Conservation (phyloP, 2,888 invertebrate genomes). For the Diarsia dahlii region DNA sequence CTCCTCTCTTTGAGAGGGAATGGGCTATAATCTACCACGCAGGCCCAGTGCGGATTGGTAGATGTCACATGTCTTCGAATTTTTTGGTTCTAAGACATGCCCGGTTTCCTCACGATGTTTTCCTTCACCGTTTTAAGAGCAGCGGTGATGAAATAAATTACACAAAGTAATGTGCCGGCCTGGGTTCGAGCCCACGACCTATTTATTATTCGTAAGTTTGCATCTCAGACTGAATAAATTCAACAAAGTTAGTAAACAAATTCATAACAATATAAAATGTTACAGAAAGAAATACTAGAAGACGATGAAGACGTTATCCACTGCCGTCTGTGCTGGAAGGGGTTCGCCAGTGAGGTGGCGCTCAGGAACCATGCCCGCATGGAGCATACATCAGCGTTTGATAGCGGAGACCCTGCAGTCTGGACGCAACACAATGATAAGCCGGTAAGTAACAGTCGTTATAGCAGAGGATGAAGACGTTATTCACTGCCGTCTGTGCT, state of each 20-base stretch:
- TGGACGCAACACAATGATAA: conserved; percentile 69
- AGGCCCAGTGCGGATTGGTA: too few relatives aligned
- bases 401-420: conserved; percentile 68
- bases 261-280: not conserved
- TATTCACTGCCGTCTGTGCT: conserved; percentile 77
- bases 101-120: too few relatives aligned
- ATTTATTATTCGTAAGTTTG: too few relatives aligned
- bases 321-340: conserved; percentile 79
- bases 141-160: too few relatives aligned
- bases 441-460: conserved; percentile 46
- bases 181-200: too few relatives aligned
- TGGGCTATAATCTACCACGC: too few relatives aligned
- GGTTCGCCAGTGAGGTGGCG: conserved; percentile 75
- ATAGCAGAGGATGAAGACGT: conserved; percentile 70
- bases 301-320: conserved; percentile 73
- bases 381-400: conserved; percentile 78
- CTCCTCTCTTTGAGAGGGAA: too few relatives aligned
- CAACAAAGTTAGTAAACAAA: not conserved
- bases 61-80: too few relatives aligned
- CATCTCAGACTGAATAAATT: not conserved
- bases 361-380: conserved; percentile 82
- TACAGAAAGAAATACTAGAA: conserved; percentile 72
- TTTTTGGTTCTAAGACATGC: too few relatives aligned
- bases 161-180: too few relatives aligned
- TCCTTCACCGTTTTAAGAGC: too few relatives aligned